phyloP scores from a whole-genome alignment of 2,888 invertebrate genomes.

The Crioceris asparagi region DNA sequence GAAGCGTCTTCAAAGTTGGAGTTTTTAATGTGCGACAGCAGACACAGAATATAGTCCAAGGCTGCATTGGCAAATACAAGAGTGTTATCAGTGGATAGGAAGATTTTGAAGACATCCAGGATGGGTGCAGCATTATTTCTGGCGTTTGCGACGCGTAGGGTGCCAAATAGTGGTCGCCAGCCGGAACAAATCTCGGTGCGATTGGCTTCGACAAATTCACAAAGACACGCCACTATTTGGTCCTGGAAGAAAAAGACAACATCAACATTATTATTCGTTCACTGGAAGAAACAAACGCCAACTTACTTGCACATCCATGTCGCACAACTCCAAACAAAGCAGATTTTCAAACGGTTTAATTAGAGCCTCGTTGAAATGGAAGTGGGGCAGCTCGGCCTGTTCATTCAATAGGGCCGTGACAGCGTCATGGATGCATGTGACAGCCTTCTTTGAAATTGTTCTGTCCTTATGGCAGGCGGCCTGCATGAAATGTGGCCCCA shows the following conservation, averaged over 20 bases:
- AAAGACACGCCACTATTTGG: constrained; percentile 86
- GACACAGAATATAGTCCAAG: constrained; percentile 84
- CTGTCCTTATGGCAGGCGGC: constrained; percentile 87
- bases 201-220: constrained; percentile 92
- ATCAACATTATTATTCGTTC: no score
- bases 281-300: no score
- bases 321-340: constrained; percentile 84
- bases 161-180: constrained; percentile 92
- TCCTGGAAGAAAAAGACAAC: constrained; percentile 41
- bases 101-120: constrained; percentile 87
- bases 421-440: constrained; percentile 85
- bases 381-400: constrained; percentile 81
- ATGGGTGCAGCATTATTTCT: constrained; percentile 58
- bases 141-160: constrained; percentile 75
- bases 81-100: constrained; percentile 85
- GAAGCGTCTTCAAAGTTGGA: constrained; percentile 39
- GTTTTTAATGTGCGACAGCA: constrained; percentile 67
- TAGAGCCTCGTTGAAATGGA: constrained; percentile 90
- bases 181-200: constrained; percentile 89
- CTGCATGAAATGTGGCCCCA: constrained; percentile 90
- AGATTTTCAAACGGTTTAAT: constrained; percentile 93
- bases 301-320: constrained; percentile 70
- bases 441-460: constrained; percentile 80
- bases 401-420: constrained; percentile 79
- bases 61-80: constrained; percentile 90